Conservation (phyloP, 2,113 vertebrate genomes). For the Saccopteryx leptura region DNA sequence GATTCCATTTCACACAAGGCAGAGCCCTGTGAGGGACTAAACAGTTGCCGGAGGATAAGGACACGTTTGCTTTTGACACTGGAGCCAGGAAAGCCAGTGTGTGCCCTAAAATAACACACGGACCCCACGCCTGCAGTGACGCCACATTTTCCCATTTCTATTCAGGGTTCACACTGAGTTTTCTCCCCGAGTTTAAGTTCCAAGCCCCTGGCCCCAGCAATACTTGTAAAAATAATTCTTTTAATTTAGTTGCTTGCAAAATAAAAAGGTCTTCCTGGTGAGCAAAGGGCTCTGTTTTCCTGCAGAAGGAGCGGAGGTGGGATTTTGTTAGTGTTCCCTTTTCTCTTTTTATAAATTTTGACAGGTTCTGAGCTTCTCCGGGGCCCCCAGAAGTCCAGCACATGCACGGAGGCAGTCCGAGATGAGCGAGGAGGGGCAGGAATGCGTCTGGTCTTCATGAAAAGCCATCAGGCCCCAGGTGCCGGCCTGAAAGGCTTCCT, state of each 20-base stretch:
- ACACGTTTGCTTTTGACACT: neutral
- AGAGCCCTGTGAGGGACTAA: constrained; percentile 15
- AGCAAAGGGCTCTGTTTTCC: constrained; percentile 29
- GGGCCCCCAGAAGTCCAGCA: neutral
- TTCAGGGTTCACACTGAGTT: neutral
- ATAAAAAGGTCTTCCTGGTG: neutral
- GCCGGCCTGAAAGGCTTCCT: neutral
- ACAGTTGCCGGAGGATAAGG: neutral
- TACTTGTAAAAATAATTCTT: constrained; percentile 35
- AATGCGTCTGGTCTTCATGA: neutral
- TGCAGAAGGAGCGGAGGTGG: neutral
- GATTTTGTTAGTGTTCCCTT: neutral
- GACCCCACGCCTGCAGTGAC: neutral
- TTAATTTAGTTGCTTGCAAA: constrained; percentile 18
- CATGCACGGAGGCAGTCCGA: neutral
- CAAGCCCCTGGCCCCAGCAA: neutral
- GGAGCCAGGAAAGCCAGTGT: neutral
- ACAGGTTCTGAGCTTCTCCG: neutral
- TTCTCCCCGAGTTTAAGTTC: neutral
- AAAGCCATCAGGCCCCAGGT: neutral
- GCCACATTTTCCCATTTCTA: neutral
- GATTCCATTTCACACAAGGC: constrained; percentile 28
- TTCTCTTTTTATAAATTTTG: neutral
- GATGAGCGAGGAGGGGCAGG: neutral
- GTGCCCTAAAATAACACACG: neutral